phyloP scores from a whole-genome alignment of 2,888 invertebrate species.

The Aromia moschata region DNA sequence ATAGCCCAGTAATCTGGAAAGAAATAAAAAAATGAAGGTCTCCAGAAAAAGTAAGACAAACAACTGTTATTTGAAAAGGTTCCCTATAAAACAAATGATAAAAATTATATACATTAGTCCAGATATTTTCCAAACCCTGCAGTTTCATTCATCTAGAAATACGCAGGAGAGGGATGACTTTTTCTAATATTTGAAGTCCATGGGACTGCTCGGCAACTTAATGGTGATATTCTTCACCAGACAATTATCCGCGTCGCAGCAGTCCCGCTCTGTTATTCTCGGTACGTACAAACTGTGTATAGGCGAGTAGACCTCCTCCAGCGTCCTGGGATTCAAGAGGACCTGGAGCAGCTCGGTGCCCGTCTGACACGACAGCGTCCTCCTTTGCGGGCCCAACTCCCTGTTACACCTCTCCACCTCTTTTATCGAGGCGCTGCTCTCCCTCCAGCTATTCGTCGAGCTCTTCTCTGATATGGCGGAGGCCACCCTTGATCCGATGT shows the following conservation, averaged over 20 bases:
- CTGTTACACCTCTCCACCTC: conserved; percentile 36
- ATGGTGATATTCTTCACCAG: conserved; percentile 63
- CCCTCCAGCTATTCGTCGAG: conserved; percentile 55
- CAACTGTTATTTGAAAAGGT: too few species aligned
- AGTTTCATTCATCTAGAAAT: too few species aligned
- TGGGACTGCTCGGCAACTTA: conserved; percentile 51
- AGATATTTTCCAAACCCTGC: too few species aligned
- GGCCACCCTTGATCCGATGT: conserved; percentile 68
- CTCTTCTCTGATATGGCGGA: conserved; percentile 62
- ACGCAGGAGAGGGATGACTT: too few species aligned
- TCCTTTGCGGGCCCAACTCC: conserved; percentile 36
- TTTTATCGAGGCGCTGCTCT: conserved; percentile 47
- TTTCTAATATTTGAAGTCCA: conserved; percentile 15
- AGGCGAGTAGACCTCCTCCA: conserved; percentile 49
- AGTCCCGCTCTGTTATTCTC: conserved; percentile 55
- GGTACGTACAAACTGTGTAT: conserved; percentile 38
- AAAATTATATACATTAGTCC: too few species aligned
- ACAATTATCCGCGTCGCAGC: conserved; percentile 59
- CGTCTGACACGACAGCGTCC: conserved; percentile 62
- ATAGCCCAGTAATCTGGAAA: too few species aligned
- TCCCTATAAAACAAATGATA: too few species aligned
- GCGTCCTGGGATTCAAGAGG: conserved; percentile 52
- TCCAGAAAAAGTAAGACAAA: too few species aligned
- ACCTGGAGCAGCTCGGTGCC: conserved; percentile 59
- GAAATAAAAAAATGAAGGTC: too few species aligned